phyloP scores from a whole-genome alignment of 2,888 invertebrate genomes.

The Mylabris sibirica region DNA sequence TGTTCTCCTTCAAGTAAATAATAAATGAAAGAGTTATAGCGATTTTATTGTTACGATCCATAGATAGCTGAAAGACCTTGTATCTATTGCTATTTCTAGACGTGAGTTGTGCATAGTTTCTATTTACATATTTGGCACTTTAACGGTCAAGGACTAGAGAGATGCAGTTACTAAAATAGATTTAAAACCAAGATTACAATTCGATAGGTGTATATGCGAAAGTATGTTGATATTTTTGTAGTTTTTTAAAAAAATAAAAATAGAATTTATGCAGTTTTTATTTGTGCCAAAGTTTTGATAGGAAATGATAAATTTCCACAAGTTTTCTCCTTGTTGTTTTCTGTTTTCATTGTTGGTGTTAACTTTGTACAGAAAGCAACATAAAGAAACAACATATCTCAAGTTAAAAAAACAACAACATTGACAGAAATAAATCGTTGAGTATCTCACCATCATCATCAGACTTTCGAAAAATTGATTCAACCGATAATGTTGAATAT shows the following conservation, averaged over 20 bases:
- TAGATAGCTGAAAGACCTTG: too few relatives aligned
- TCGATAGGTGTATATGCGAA: not conserved
- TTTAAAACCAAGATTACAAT: not conserved
- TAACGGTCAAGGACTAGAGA: constrained; percentile 16
- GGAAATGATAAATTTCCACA: not conserved
- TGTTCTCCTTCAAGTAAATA: too few relatives aligned
- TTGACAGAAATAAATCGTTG: constrained; percentile 23
- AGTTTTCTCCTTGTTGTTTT: not conserved
- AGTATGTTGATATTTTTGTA: not conserved
- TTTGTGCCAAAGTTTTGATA: constrained; percentile 1
- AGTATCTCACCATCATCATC: not conserved
- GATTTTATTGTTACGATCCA: too few relatives aligned
- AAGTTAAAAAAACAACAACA: constrained; percentile 17
- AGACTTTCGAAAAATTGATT: constrained; percentile 23
- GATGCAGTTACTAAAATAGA: not conserved
- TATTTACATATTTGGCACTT: constrained; percentile 25
- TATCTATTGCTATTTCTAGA: constrained; percentile 15
- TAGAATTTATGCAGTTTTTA: not conserved
- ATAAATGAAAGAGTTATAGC: too few relatives aligned
- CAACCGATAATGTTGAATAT: not conserved
- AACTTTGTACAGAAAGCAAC: not conserved
- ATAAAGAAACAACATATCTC: too few relatives aligned
- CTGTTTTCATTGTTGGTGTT: not conserved
- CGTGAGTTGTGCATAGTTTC: constrained; percentile 17
- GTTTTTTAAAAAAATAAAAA: not conserved